A percentile compares a stretch with the other conserved stretches of the same genome.
phyloP scores from a whole-genome alignment of 2,888 invertebrate genomes.

The Sceliomorpha sp. region DNA sequence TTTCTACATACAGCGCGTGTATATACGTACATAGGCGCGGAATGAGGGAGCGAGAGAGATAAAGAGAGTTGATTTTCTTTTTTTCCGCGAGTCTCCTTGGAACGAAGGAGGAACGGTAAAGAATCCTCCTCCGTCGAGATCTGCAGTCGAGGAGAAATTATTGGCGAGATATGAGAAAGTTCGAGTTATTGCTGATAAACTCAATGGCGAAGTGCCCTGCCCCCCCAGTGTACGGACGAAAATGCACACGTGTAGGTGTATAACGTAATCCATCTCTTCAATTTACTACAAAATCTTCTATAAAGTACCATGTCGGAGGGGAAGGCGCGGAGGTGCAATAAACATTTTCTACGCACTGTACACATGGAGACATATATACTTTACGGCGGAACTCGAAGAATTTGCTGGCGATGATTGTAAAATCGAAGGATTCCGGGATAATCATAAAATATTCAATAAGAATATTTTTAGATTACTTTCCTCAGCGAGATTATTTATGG shows the following conservation, averaged over 20 bases:
- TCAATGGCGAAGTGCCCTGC: conserved; percentile 58
- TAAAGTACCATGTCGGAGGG: neutral
- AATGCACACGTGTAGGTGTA: neutral
- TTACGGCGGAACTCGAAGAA: too few relatives aligned
- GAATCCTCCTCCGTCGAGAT: conserved; percentile 44
- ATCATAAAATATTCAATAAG: too few relatives aligned
- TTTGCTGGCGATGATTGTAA: too few relatives aligned
- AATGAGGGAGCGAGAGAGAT: conserved; percentile 1
- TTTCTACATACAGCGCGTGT: neutral
- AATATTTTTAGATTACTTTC: too few relatives aligned
- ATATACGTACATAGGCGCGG: neutral
- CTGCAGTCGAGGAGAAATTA: conserved; percentile 69
- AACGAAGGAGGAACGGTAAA: conserved; percentile 33
- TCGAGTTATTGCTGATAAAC: conserved; percentile 76
- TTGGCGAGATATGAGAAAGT: conserved; percentile 76
- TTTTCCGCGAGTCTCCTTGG: too few relatives aligned
- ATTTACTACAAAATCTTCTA: too few relatives aligned
- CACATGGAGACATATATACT: too few relatives aligned
- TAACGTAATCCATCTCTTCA: conserved; percentile 7
- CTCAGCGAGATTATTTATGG: too few relatives aligned
- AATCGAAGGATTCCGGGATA: too few relatives aligned
- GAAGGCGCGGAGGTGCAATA: neutral
- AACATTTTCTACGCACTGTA: neutral
- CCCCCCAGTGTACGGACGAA: neutral
- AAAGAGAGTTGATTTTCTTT: neutral